Evolutionary conservation across 2,888 invertebrate genomes (phyloP).

Genomic region (Campaea margaritaria): DNA sequence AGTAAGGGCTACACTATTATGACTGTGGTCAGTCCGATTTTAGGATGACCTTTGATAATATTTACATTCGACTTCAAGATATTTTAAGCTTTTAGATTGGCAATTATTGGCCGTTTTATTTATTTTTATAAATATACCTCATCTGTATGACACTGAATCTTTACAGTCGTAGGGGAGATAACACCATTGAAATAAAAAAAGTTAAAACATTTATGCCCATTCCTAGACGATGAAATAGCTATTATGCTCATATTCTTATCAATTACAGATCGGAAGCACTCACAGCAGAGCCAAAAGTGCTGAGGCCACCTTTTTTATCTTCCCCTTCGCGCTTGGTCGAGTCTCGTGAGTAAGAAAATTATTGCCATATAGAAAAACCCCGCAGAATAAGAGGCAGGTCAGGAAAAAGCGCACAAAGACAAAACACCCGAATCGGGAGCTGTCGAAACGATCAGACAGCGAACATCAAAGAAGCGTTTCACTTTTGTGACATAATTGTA

Average conservation of each 20-base stretch:
- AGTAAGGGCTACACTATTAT: no score
- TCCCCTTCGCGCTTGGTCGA: constrained; percentile 72
- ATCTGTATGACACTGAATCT: no score
- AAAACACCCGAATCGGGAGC: constrained; percentile 60
- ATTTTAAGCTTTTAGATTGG: no score
- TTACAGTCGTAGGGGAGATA: background rate
- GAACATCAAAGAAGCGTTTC: constrained; percentile 37
- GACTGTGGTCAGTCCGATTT: no score
- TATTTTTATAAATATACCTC: no score
- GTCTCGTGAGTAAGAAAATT: constrained; percentile 70
- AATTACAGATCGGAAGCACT: constrained; percentile 37
- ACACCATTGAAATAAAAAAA: background rate
- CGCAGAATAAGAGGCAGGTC: constrained; percentile 62
- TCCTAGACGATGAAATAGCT: constrained; percentile 15
- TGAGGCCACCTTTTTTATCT: constrained; percentile 76
- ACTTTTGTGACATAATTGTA: constrained; percentile 42
- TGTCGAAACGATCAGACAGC: constrained; percentile 54
- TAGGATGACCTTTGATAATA: no score
- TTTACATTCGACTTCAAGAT: no score
- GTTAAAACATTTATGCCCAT: constrained; percentile 12
- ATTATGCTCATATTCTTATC: constrained; percentile 30
- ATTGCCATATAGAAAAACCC: constrained; percentile 68
- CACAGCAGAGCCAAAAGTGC: constrained; percentile 65
- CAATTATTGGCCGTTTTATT: no score
- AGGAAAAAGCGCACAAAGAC: constrained; percentile 66